Conservation (phyloP, 2,888 invertebrate species). For the Elysia crispata region DNA sequence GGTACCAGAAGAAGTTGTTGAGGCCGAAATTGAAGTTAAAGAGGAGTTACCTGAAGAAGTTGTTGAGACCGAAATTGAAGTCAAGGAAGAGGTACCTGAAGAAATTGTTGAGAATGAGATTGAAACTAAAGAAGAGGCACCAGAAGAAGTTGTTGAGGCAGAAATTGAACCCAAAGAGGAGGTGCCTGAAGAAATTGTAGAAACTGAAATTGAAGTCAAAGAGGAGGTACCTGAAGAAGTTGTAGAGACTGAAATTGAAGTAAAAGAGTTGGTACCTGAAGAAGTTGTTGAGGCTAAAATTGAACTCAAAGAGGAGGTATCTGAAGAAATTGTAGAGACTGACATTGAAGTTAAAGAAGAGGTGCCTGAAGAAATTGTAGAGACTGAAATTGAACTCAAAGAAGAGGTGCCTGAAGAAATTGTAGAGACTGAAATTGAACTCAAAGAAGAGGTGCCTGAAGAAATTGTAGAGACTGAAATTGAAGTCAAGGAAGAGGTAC, state of each 20-base stretch:
- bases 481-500: conserved; percentile 32
- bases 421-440: conserved; percentile 51
- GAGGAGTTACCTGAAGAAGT: conserved; percentile 80
- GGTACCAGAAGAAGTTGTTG: conserved; percentile 81
- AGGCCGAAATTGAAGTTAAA: too few relatives aligned
- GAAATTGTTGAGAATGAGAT: conserved; percentile 79
- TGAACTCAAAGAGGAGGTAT: conserved; percentile 31
- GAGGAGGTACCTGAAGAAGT: conserved; percentile 80
- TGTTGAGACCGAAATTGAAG: conserved; percentile 50
- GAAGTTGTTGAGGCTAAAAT: conserved; percentile 80
- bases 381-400: too few relatives aligned
- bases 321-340: conserved; percentile 51
- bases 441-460: conserved; percentile 49
- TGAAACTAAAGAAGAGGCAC: conserved; percentile 32
- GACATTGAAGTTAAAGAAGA: conserved; percentile 48
- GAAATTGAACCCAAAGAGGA: conserved; percentile 48
- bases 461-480: conserved; percentile 80
- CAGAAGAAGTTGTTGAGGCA: conserved; percentile 51
- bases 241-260: conserved; percentile 51
- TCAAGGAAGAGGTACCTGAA: conserved; percentile 49
- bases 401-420: conserved; percentile 80
- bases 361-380: conserved; percentile 81
- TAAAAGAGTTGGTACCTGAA: conserved; percentile 49
- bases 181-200: conserved; percentile 81
- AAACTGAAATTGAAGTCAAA: too few relatives aligned